A percentile compares a stretch with the other conserved stretches of the same genome.
These are phyloP conservation scores for Pyrgilauda ruficollis DNA, from an alignment of 2,113 vertebrate species.

Conservation along the genomic window DNA sequence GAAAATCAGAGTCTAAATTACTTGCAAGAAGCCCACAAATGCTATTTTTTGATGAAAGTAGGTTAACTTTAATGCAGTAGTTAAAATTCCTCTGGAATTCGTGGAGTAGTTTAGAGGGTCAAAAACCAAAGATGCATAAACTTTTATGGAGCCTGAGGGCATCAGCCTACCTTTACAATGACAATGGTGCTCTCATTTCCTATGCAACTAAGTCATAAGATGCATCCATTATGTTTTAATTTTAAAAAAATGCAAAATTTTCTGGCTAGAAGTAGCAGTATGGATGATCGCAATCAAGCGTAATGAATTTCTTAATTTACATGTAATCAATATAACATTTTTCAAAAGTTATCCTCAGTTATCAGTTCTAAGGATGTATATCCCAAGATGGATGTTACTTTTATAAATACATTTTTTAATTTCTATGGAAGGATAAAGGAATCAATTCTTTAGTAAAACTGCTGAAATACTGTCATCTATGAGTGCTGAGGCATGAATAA, in stretches of 20 bases:
- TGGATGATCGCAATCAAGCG: background rate
- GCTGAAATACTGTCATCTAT: conserved; percentile 9
- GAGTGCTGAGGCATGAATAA: conserved; percentile 7
- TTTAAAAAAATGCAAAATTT: background rate
- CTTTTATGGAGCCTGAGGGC: background rate
- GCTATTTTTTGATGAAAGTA: background rate
- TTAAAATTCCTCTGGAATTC: background rate
- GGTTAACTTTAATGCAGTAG: background rate
- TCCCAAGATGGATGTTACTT: background rate
- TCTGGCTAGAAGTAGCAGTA: background rate
- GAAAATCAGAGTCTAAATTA: background rate
- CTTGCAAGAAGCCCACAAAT: background rate
- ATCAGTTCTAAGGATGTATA: background rate
- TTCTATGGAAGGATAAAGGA: background rate
- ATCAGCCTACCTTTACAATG: background rate
- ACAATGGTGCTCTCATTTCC: background rate
- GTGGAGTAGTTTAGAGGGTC: background rate
- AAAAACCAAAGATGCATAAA: background rate
- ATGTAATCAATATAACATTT: background rate
- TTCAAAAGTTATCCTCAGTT: background rate
- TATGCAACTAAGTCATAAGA: background rate
- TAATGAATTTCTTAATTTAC: background rate
- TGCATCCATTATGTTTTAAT: background rate
- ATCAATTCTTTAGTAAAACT: background rate
- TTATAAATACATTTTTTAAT: background rate